Base-by-base conservation (phyloP, 2,888 invertebrate genomes). In the Lagria hirta region DNA sequence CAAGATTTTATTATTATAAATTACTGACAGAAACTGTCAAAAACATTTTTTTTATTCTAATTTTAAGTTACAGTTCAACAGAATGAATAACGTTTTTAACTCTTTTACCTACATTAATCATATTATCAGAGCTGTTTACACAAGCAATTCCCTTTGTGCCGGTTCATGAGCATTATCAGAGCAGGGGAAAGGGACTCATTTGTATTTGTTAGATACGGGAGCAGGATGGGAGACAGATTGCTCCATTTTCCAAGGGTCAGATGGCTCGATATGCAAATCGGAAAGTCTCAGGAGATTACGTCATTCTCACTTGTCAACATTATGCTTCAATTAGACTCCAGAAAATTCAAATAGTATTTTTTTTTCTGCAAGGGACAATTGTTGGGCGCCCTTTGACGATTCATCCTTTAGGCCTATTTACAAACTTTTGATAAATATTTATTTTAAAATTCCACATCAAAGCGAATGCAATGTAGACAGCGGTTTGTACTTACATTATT, bases 391-490 rank as follows among this genome's bases (percentile, higher is more conserved):
- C 40, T 40, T 40, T 40, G 40, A 40, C 32, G 34, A 23, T 34
- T 24, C 27, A 32, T 40, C 30, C 64, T 65, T 12, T 27, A 13
- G 54, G 61, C 59, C 51, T 65, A 64, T 66, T 65, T 63, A 60
- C 60, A 57, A 61, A 62, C 60, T 66, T 64, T 61, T 59, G 58
- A 66, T 60, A 64, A 67, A 67, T 65, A 61, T 67, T 67, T 65
- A 61, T 62, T 59, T 54, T 58, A 51, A 61, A 65, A 62, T 65
- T 60, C 32, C 35, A 36, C 37, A 37, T 43, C 43, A 32, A 37
- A 32, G 37, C 29, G 40, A 34, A 41, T 40, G n/a, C 21, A 37
- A 38, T 44, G 38, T 43, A 28, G 14, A 28, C 18, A 40, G 32
- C 8, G 23, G 40, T 32, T 22, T 30, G n/a, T n/a, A n/a, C n/a